These are phyloP conservation scores for Amphipoea lucens DNA, from an alignment of 2,888 invertebrate species.

Conservation along the genomic window DNA sequence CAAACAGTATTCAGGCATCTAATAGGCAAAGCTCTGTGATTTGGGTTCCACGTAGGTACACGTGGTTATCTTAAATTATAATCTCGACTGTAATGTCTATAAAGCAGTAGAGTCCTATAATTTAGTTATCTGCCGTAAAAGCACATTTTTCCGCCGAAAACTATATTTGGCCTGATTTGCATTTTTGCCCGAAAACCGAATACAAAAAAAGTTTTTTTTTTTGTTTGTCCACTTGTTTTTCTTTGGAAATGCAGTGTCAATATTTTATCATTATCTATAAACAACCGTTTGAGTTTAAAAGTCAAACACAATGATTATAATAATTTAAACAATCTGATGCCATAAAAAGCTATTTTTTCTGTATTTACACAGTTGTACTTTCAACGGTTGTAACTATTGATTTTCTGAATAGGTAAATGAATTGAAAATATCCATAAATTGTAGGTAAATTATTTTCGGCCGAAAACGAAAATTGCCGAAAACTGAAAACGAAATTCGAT, in stretches of 20 bases:
- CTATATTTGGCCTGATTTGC: background rate
- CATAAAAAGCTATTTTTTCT: no score
- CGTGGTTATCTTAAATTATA: conserved; percentile 21
- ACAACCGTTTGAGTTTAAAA: background rate
- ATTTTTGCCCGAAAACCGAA: no score
- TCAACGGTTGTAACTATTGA: no score
- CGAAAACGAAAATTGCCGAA: background rate
- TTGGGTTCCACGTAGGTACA: conserved; percentile 14
- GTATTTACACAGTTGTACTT: no score
- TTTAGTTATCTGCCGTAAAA: background rate
- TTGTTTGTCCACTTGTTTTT: background rate
- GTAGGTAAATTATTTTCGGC: background rate
- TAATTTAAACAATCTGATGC: no score
- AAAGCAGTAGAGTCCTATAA: background rate
- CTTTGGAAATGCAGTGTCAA: background rate
- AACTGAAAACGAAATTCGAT: background rate
- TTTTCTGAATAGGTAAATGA: background rate
- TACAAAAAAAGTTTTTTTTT: background rate
- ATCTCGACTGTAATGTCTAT: conserved; percentile 5
- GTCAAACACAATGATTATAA: no score
- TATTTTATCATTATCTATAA: background rate
- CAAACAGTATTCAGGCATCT: conserved; percentile 20
- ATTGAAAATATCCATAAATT: no score
- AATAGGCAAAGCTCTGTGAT: conserved; percentile 35
- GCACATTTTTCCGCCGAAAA: background rate